Conservation (phyloP, 2,797 vertebrate species). For the Darevskia nairensis region DNA sequence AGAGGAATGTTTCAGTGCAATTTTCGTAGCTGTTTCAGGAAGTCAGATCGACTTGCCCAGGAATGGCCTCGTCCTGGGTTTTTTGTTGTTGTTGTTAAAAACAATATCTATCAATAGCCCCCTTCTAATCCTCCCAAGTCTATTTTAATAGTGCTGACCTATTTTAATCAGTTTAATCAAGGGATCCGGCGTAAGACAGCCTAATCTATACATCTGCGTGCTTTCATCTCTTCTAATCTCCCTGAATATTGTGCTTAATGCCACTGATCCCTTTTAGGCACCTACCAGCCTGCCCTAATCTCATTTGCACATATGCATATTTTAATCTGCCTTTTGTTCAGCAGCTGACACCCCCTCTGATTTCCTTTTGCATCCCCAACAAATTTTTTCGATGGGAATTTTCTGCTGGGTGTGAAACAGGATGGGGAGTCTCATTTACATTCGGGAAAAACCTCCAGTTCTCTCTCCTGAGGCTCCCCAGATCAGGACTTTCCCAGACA, state of each 20-base stretch:
- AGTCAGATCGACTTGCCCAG: neutral
- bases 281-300: slow-evolving; percentile 18
- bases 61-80: neutral
- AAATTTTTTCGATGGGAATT: neutral
- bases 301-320: slow-evolving; percentile 41
- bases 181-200: slow-evolving; percentile 10
- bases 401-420: neutral
- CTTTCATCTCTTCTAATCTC: slow-evolving; percentile 44
- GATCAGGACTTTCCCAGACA: neutral
- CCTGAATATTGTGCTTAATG: slow-evolving; percentile 30
- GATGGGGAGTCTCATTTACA: neutral
- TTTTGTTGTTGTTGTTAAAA: neutral
- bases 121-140: neutral
- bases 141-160: slow-evolving; percentile 21
- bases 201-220: slow-evolving; percentile 29
- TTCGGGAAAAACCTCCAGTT: neutral
- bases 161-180: slow-evolving; percentile 41
- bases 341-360: neutral
- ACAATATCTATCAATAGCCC: neutral
- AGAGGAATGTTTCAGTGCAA: neutral
- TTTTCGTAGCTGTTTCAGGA: neutral
- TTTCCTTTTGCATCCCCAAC: neutral
- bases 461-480: neutral
- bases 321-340: slow-evolving; percentile 25
- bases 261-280: slow-evolving; percentile 28